Evolutionary conservation across 2,888 invertebrate genomes (phyloP), one percentile per base, ranked within the genome.

Genomic region (Rutpela maculata): DNA sequence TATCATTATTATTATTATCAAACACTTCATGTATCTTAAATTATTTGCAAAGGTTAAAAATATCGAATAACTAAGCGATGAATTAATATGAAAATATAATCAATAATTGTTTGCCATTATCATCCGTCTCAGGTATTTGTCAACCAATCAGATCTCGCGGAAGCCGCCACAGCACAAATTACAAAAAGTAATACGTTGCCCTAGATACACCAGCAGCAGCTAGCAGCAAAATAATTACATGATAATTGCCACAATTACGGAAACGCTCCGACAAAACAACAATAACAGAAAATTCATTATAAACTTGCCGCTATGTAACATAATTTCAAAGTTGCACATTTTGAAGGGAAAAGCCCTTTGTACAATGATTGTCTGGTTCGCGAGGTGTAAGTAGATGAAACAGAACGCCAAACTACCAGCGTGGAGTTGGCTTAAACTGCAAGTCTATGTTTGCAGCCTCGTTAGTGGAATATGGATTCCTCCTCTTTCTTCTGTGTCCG

Each of bases 161-260:
- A 22, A 65, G 19, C 43, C 43, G 22, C 38, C 43, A 65, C 19
- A 18, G 65, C 17, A 43, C 43, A 65, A 65, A 43, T 65, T 19
- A 43, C 43, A 38, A 18, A 19, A 19, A 65, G 43, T 65, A 43
- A 38, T 43, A 38, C 65, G 43, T 18, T 50, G 18, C n/a, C 5
- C 31, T 22, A 43, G 43, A 19, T 62, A 43, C 43, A 11, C 43
- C 5, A 38, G 17, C 31, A 26, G 22, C 31, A 43, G 22, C 38
- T 22, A 65, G 65, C 18, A 18, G 22, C 0, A 18, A 65, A 65
- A 43, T 65, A 65, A 65, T 38, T 18, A 38, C 66, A 19, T 12
- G 31, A 57, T 38, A 73, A 73, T 59, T 73, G 56, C 65, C 59
- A 56, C 65, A 22, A 55, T 66, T 65, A 73, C 26, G 43, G 73